Evolutionary conservation across 2,888 invertebrate genomes (phyloP), one percentile per base, ranked within the genome.

Genomic region (Acrobasis repandana): DNA sequence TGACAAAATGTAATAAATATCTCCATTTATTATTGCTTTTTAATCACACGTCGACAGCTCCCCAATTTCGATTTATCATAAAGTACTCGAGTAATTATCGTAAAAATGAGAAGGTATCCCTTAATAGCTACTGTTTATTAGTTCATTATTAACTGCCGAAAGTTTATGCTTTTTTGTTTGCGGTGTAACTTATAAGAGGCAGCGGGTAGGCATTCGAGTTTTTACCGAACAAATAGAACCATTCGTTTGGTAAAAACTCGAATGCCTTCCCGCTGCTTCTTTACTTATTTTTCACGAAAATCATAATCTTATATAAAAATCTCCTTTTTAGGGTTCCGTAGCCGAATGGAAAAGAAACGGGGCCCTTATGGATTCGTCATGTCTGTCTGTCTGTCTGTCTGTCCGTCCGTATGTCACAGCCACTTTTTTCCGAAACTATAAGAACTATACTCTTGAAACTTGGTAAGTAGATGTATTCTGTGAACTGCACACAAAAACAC

Each of bases 41-140:
- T 16, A 50, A 50, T 52, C 16, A 52, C 34, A 36, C 10, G 16
- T 36, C 15, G 52, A 36, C 52, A 10, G 34, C 6, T 28, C 34
- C 34, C 52, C 14, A 14, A 52, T 36, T 36, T 6, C 16, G 10
- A 52, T 52, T 16, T 18, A 16, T 52, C 36, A 52, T 51, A 52
- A 15, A 34, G 34, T 36, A 52, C 52, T 15, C 16, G 15, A 10
- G 52, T 52, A 36, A 52, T 52, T 36, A 36, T 52, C 52, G 52
- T 52, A 16, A 52, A 52, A 52, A 28, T 51, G 16, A 36, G 16
- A 52, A 10, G 52, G 36, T 52, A 52, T 36, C 36, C 36, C 52
- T 36, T 52, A 52, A 52, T 52, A 52, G 52, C 52, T 52, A 52
- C 52, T 36, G 52, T 52, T 52, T 52, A 52, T 52, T 52, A 52